phyloP scores from a whole-genome alignment of 2,797 vertebrate species.

The Erpetoichthys calabaricus region DNA sequence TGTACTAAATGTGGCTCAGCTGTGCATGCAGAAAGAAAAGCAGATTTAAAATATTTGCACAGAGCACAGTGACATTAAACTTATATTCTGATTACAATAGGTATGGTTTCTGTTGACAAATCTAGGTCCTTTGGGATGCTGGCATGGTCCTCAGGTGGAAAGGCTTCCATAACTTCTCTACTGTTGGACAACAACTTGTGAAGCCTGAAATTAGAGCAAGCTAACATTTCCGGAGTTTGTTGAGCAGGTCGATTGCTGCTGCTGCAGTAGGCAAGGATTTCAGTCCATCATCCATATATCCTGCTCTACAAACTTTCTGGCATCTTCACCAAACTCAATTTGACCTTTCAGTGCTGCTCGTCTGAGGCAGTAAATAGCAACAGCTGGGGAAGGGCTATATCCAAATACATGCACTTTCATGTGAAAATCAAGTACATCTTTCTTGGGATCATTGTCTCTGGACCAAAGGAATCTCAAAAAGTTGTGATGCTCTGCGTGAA shows the following conservation, averaged over 20 bases:
- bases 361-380: conserved; percentile 16
- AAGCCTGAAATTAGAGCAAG: conserved; percentile 9
- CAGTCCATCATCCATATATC: conserved; percentile 14
- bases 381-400: conserved; percentile 14
- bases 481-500: conserved; percentile 5
- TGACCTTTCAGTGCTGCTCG: conserved; percentile 4
- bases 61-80: too few species aligned
- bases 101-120: too few species aligned
- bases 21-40: too few species aligned
- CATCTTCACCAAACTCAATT: conserved; percentile 5
- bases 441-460: conserved; percentile 11
- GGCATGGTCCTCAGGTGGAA: conserved; percentile 7
- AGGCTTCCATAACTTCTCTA: conserved; percentile 10
- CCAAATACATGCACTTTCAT: conserved; percentile 23
- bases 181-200: conserved; percentile 16
- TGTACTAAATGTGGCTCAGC: too few species aligned
- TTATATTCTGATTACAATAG: too few species aligned
- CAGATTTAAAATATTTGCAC: too few species aligned
- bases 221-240: conserved; percentile 2
- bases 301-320: conserved; percentile 6
- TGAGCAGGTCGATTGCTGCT: conserved; percentile 9
- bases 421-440: conserved; percentile 14
- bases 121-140: neutral
- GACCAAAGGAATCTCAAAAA: conserved; percentile 13
- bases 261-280: neutral